Base-by-base conservation (phyloP, 2,888 invertebrate species). In the Oeneis ivallda region DNA sequence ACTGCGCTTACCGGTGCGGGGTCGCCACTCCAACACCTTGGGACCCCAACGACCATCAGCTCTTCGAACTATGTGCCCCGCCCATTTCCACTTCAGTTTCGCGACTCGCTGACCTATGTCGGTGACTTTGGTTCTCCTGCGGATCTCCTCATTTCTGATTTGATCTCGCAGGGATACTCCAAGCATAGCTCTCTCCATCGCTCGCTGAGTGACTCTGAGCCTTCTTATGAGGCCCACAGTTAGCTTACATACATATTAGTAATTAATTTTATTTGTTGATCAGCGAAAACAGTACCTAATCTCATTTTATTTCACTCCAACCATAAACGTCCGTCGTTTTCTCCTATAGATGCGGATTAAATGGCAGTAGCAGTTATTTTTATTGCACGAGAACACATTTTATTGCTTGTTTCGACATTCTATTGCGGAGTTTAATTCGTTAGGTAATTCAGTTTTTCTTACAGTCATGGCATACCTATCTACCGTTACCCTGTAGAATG, bases 401-500 rank as follows among this genome's bases (percentile, higher is more conserved):
- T 69, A 71, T 64, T 49, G 64, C 64, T 45, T 69, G 69, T 65
- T 53, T 64, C 62, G 62, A 69, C 71, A 69, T 71, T 71, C 69
- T 71, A 68, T 66, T 65, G 15, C 59, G 26, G 47, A 47, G 50
- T 62, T 68, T 67, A 66, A 68, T 70, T 64, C 66, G 62, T 65
- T 64, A 45, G 66, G 63, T 65, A 65, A 71, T 74, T 71, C 60
- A 67, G 72, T 85, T 85, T 83, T 85, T 86, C 76, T 74, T 63
- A 66, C 73, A 86, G 85, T 86, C 82, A 84, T 77, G 74, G 50
- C 76, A 80, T 82, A 70, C 26, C 26, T 82, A 70, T 5, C 26
- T 26, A 26, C 77, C 76, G 59, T 70, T 70, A 72, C 71, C 69
- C 71, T 72, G 62, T 71, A 70, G 71, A 73, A 72, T 70, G 49